Base-by-base conservation (phyloP, 2,113 vertebrate genomes). In the Thamnaconus septentrionalis region DNA sequence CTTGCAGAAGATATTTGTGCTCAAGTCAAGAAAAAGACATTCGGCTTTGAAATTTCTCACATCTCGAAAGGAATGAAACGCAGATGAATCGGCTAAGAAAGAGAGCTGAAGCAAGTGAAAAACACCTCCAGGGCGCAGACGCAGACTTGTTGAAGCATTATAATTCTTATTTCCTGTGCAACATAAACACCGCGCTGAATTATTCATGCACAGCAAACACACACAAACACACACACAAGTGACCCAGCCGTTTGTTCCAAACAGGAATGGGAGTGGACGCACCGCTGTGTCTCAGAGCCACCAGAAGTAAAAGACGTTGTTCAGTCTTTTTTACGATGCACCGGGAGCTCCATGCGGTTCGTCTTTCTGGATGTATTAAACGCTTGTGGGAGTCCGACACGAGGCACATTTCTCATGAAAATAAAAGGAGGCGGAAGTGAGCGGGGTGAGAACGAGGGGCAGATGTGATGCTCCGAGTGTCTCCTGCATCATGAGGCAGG, bases 161-260 rank as follows among this genome's bases (percentile, higher is more conserved):
- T 1, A 49, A 70, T 59, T 79, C 11, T 4, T 39, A 59, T 75
- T 75, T 83, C 71, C 48, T 18, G 11, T 50, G 42, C 7, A 66
- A 69, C 72, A 81, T 53, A 78, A 81, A 79, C 63, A 54, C 50
- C 44, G 8, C 4, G 6, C 46, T 82, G 61, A 75, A 84, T 76
- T 66, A 78, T 78, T 76, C 40, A 85, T 72, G 53, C 4, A 7
- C 45, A 49, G 10, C 60, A 67, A 68, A 64, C 31, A 64, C 64
- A 59, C 42, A 52, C 47, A 3, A 48, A 6, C 47, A 46, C 11
- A 7, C 8, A 10, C 47, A 66, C 50, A 46, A 12, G 52, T 4
- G 3, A 45, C 59, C 51, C 52, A 7, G 72, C 65, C 43, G 43
- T 77, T 76, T 54, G 64, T 73, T 68, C 62, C 76, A 69, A 51